phyloP scores from a whole-genome alignment of 1,140 invertebrate genomes.

The Lepidurus apus region DNA sequence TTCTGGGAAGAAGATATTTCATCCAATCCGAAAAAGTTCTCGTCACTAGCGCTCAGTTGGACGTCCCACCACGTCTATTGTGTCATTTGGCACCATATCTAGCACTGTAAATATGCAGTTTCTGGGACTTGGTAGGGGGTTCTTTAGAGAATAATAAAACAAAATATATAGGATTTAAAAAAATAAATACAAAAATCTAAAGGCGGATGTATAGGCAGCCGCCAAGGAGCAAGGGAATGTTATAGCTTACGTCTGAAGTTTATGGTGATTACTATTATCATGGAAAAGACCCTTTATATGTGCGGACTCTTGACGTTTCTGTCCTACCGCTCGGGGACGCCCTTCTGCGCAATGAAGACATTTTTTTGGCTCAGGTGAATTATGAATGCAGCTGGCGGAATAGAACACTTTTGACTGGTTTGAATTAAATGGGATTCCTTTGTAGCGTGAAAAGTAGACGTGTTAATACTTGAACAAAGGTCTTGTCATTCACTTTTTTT shows the following conservation, averaged over 20 bases:
- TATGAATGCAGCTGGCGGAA: background rate
- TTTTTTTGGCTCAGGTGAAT: background rate
- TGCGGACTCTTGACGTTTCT: background rate
- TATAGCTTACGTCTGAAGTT: conserved; percentile 4
- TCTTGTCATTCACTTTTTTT: too few species aligned
- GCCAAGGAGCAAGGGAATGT: background rate
- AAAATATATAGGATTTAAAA: background rate
- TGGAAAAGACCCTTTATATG: background rate
- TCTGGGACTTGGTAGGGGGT: conserved; percentile 3
- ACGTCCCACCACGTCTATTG: conserved; percentile 14
- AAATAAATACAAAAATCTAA: background rate
- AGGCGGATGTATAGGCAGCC: background rate
- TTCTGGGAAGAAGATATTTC: too few species aligned
- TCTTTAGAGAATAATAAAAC: background rate
- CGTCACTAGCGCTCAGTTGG: background rate
- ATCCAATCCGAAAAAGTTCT: background rate
- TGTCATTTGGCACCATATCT: conserved; percentile 10
- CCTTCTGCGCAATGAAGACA: conserved; percentile 12
- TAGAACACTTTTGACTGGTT: background rate
- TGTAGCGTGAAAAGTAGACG: background rate
- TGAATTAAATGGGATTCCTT: background rate
- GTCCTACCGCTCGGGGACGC: background rate
- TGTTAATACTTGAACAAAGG: too few species aligned
- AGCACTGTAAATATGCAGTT: conserved; percentile 18
- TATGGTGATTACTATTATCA: conserved; percentile 10